phyloP scores from a whole-genome alignment of 2,113 vertebrate species.

The Serilophus lunatus region DNA sequence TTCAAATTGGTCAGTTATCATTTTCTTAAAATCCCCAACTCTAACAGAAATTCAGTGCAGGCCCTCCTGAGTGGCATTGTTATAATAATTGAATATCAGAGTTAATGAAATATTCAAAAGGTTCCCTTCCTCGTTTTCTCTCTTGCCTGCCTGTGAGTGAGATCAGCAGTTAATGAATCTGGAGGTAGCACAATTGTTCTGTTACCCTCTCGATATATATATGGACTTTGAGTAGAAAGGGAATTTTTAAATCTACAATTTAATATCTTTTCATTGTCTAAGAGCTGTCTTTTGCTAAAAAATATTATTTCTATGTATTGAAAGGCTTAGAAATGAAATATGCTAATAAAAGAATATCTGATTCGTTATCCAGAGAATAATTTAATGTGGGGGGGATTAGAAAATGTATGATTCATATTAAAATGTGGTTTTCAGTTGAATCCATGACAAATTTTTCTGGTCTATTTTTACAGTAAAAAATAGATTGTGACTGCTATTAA shows the following conservation, averaged over 20 bases:
- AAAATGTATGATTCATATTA: not conserved
- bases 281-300: slow-evolving; percentile 11
- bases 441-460: not conserved
- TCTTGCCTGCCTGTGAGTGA: not conserved
- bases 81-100: slow-evolving; percentile 29
- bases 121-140: not conserved
- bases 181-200: not conserved
- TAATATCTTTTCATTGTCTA: slow-evolving; percentile 30
- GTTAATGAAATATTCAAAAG: slow-evolving; percentile 40
- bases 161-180: slow-evolving; percentile 21
- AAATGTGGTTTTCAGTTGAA: not conserved
- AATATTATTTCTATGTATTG: slow-evolving; percentile 21
- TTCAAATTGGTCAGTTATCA: not conserved
- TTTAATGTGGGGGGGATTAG: not conserved
- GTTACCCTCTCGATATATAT: not conserved
- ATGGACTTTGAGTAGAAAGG: not conserved
- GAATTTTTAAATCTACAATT: slow-evolving; percentile 25
- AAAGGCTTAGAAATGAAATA: slow-evolving; percentile 36
- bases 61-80: not conserved
- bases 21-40: slow-evolving; percentile 21
- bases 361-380: not conserved
- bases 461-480: not conserved
- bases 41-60: not conserved
- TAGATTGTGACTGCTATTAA: not conserved
- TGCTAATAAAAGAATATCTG: slow-evolving; percentile 12